Base-by-base conservation (phyloP, 2,113 vertebrate species). In the Irena cyanogastra region DNA sequence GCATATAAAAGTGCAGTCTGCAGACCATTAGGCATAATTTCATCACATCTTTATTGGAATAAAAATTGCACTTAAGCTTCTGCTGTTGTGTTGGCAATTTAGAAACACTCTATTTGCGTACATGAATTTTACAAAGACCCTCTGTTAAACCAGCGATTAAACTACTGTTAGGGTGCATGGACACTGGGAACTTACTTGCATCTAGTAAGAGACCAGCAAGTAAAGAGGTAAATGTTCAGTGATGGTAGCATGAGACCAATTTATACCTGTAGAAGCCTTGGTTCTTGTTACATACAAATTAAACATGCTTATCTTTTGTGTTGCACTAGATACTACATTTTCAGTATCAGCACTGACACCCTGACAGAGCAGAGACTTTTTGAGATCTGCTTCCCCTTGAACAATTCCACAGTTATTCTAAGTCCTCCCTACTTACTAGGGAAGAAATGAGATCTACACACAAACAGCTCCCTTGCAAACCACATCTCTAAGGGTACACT, bases 1-100 rank as follows among this genome's bases (percentile, higher is more conserved):
- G 83, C 77, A 89, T 91, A 95, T 91, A 95, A 82, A 96, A 95
- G 83, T 87, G 89, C 91, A 87, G 94, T 91, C 65, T 91, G 94
- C 93, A 95, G 93, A 94, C 96, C 95, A 96, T 96, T 97, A 96
- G 89, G 84, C 87, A 96, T 97, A 94, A 96, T 97, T 97, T 96
- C 93, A 95, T 95, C 93, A 92, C 57, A 84, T 94, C 83, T 94
- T 97, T 95, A 96, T 91, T 96, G 95, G 87, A 96, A 97, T 96
- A 97, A 95, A 97, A 95, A 94, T 60, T 87, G 95, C 83, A 91
- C 83, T 95, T 94, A 94, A 82, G 89, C 89, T 93, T 95, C 87
- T n/a, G 57, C 59, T 94, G 74, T 95, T 95, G 77, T 89, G 89
- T 61, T 87, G 91, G 83, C 93, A 95, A 90, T 97, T 96, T 69